Conservation (phyloP, 1,140 invertebrate species). For the Meloidogyne exigua region DNA sequence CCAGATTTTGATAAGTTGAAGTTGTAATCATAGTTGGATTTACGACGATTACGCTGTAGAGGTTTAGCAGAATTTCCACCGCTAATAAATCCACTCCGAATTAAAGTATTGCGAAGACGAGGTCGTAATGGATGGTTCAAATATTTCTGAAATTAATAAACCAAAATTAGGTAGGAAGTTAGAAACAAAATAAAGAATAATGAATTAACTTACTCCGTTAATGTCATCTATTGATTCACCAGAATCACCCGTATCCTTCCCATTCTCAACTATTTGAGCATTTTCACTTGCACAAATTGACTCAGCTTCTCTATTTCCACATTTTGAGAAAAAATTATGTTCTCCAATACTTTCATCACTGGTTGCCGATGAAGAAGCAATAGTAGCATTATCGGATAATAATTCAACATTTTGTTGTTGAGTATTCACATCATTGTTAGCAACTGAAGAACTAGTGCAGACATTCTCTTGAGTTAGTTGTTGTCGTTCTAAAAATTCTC, state of each 20-base stretch:
- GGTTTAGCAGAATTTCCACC: background rate
- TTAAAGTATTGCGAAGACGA: conserved; percentile 42
- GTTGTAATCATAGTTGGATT: background rate
- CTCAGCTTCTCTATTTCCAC: background rate
- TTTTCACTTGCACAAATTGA: background rate
- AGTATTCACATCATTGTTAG: background rate
- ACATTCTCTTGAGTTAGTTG: background rate
- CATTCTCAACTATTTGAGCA: background rate
- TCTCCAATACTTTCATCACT: background rate
- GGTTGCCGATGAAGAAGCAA: background rate
- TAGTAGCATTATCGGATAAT: conserved; percentile 2
- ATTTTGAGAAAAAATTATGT: background rate
- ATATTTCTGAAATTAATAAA: conserved; percentile 10
- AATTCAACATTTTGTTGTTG: background rate
- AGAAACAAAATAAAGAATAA: background rate
- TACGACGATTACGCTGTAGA: background rate
- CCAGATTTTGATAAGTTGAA: background rate
- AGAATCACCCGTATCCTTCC: background rate
- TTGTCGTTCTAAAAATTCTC: conserved; percentile 15
- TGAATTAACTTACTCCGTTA: background rate
- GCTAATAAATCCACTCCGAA: background rate
- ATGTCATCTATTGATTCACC: background rate
- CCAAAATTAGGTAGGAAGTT: background rate
- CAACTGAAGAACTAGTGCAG: background rate
- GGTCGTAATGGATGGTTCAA: background rate